These are phyloP conservation scores for Margarornis squamiger DNA, from an alignment of 2,797 vertebrate species.

Conservation along the genomic window DNA sequence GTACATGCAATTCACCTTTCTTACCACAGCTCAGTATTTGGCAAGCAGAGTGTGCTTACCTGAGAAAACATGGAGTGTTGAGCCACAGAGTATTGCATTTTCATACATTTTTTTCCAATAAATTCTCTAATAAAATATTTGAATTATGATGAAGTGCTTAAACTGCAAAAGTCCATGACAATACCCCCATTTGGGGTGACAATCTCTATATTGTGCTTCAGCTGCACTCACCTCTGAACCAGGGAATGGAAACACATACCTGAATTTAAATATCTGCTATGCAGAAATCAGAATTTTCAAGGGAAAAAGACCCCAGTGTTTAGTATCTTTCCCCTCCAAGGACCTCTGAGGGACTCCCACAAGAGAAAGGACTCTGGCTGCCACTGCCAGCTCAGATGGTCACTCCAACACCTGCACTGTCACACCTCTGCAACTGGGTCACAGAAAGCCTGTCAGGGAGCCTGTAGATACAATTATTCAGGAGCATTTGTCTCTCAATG, in stretches of 20 bases:
- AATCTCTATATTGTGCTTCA: not conserved
- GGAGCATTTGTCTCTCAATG: not conserved
- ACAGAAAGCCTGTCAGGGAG: not conserved
- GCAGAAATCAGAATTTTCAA: not conserved
- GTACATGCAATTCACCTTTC: not conserved
- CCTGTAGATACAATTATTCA: not conserved
- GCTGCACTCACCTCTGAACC: not conserved
- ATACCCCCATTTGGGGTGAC: not conserved
- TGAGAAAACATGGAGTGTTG: not conserved
- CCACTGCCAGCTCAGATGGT: not conserved
- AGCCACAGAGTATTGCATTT: not conserved
- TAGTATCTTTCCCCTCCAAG: not conserved
- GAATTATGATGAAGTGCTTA: not conserved
- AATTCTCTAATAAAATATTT: not conserved
- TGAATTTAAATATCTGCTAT: not conserved
- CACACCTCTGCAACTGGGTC: not conserved
- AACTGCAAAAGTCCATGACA: not conserved
- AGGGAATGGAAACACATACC: not conserved
- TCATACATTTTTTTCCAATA: accelerated
- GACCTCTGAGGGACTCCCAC: not conserved
- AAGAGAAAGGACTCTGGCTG: not conserved
- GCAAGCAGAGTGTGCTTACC: not conserved
- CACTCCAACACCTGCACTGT: not conserved
- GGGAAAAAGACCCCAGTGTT: not conserved
- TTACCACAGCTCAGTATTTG: not conserved